Conservation (phyloP, 1,140 invertebrate genomes). For the Watersipora subatra region DNA sequence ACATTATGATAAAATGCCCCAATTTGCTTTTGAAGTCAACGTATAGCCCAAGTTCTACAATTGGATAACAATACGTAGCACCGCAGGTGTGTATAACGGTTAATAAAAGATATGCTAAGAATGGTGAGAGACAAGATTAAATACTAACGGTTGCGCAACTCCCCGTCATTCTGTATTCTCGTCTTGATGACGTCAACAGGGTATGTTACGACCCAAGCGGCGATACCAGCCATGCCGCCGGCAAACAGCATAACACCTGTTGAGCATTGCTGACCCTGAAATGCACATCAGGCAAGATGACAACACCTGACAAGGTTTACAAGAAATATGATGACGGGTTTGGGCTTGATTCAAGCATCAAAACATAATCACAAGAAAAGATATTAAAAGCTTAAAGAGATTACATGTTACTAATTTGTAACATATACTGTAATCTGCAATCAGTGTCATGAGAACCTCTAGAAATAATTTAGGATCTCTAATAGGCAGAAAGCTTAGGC, state of each 20-base stretch:
- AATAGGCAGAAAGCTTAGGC: too few relatives aligned
- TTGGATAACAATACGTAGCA: too few relatives aligned
- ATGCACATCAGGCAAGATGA: conserved; percentile 9
- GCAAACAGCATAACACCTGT: conserved; percentile 51
- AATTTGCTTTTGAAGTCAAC: too few relatives aligned
- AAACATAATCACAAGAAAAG: not conserved
- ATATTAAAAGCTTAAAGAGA: not conserved
- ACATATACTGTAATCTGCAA: not conserved
- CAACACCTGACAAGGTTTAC: not conserved
- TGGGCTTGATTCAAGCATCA: not conserved
- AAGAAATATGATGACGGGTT: not conserved
- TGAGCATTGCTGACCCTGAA: conserved; percentile 4
- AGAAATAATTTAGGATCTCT: too few relatives aligned
- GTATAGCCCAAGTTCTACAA: too few relatives aligned
- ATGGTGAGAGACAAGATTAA: too few relatives aligned
- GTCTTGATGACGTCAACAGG: conserved; percentile 82
- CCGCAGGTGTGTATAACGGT: too few relatives aligned
- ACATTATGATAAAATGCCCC: too few relatives aligned
- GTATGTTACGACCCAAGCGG: conserved; percentile 72
- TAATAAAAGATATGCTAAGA: too few relatives aligned
- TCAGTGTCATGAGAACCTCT: too few relatives aligned
- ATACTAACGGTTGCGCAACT: too few relatives aligned
- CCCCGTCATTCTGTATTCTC: conserved; percentile 61
- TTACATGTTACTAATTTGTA: not conserved
- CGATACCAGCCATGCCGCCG: conserved; percentile 65